phyloP scores from a whole-genome alignment of 2,888 invertebrate species.

The Tiliacea citrago region DNA sequence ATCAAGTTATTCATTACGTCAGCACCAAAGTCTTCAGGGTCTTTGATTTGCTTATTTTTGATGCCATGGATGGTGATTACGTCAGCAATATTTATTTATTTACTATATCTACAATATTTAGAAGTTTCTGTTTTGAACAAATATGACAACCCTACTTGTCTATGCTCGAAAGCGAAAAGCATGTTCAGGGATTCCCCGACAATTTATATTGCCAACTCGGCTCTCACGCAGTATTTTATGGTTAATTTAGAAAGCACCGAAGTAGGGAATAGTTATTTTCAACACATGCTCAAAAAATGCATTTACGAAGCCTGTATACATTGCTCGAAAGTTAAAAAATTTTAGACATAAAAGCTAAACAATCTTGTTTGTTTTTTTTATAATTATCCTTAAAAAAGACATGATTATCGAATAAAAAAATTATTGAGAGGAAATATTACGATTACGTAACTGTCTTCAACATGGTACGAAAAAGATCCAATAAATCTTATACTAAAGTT shows the following conservation, averaged over 20 bases:
- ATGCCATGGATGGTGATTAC: neutral
- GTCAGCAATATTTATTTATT: neutral
- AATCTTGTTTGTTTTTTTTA: no score
- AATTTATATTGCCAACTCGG: neutral
- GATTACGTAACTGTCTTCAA: no score
- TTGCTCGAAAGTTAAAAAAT: no score
- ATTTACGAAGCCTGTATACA: no score
- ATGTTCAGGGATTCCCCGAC: neutral
- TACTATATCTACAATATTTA: neutral
- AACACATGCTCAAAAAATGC: no score
- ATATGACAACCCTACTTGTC: neutral
- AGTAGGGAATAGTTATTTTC: no score
- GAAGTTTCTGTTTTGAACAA: neutral
- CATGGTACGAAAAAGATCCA: no score
- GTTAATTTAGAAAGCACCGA: neutral
- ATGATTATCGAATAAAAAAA: no score
- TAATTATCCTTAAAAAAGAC: no score
- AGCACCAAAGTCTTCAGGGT: neutral
- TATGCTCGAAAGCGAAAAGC: neutral
- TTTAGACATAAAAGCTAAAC: no score
- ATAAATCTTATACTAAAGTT: no score
- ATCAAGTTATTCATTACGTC: neutral
- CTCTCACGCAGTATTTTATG: neutral
- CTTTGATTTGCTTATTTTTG: neutral
- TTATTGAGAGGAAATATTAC: no score